Conservation (phyloP, 2,797 vertebrate species). For the Myotis daubentonii region DNA sequence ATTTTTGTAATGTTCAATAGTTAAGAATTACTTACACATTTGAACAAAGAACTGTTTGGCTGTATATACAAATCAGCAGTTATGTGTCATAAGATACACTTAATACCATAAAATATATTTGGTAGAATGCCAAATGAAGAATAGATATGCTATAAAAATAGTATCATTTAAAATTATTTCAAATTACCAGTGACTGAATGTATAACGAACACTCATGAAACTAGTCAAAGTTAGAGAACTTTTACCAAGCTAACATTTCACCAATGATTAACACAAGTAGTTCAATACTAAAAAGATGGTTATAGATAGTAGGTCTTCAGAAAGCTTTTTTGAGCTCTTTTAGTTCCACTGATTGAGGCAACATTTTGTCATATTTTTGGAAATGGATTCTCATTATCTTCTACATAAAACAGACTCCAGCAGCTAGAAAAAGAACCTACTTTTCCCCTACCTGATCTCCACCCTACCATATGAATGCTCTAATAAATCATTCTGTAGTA, state of each 20-base stretch:
- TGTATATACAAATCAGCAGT: background rate
- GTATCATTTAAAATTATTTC: background rate
- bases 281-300: background rate
- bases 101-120: background rate
- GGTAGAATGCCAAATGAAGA: background rate
- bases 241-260: background rate
- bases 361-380: background rate
- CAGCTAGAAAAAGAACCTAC: background rate
- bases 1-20: background rate
- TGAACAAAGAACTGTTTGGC: background rate
- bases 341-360: background rate
- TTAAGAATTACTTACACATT: background rate
- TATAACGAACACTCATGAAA: background rate
- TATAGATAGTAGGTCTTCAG: background rate
- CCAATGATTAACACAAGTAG: background rate
- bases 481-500: background rate
- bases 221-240: background rate
- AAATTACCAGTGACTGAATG: background rate
- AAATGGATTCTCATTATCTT: background rate
- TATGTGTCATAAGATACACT: background rate
- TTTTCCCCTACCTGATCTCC: background rate
- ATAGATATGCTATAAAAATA: background rate
- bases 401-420: background rate
- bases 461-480: background rate
- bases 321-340: background rate